Evolutionary conservation across 2,113 vertebrate species (phyloP), one percentile per base, ranked within the genome.

Genomic region (Cynoglossus semilaevis): DNA sequence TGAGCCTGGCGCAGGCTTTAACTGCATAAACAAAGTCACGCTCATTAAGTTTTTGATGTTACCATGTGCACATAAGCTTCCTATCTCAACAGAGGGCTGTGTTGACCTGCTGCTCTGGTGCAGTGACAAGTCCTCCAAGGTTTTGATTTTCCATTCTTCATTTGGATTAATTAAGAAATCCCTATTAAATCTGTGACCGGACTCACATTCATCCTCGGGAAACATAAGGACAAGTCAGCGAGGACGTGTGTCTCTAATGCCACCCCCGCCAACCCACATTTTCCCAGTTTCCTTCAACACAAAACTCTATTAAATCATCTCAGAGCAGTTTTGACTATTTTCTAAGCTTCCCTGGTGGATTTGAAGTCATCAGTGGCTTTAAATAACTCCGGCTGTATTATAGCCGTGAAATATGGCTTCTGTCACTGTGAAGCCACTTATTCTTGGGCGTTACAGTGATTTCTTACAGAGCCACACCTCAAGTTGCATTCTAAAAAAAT

Each of bases 131-230:
- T 77, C 81, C 90, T 89, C 87, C 61, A 55, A 22, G 81, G 86
- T 77, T 87, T 90, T 84, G 71, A 76, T 78, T 87, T 64, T 84
- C 59, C 82, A 85, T 78, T 88, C 83, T 84, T 53, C 85, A 83
- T 86, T 82, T 77, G 82, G 89, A 90, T 91, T 90, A 90, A 91
- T 91, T 91, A 90, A 90, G 84, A 83, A 85, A 88, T 76, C 85
- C 84, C 64, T 82, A 90, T 89, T 91, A 90, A 89, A 89, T 84
- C 72, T 78, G 78, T 80, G 85, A 88, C 83, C 70, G 86, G 85
- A 80, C 85, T 78, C 74, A 63, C 64, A 80, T 84, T 88, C 84
- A 88, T 88, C 85, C 84, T 76, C 84, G 87, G 80, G 80, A 85
- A 89, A 87, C 88, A 84, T 85, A 88, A 84, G 87, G 84, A 81